These are phyloP conservation scores for Cryptophagus acutangulus DNA, from an alignment of 2,888 invertebrate species.

Conservation along the genomic window DNA sequence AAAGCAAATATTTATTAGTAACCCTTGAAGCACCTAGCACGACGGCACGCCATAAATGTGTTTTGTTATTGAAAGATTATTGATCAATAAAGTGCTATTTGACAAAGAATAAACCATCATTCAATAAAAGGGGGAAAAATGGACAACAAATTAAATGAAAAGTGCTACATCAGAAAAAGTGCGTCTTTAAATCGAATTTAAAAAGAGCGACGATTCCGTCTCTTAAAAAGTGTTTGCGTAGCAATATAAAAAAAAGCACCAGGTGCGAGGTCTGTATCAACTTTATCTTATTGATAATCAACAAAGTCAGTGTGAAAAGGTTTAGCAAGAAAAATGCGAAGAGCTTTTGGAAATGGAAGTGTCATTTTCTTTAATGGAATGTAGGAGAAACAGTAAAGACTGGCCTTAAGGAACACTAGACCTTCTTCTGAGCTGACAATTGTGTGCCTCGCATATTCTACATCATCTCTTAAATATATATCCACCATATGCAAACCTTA, in stretches of 20 bases:
- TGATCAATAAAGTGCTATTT: slow-evolving; percentile 22
- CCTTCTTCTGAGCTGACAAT: too few species aligned
- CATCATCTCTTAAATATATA: too few species aligned
- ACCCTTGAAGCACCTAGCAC: too few species aligned
- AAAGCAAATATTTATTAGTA: too few species aligned
- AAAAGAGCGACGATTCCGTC: slow-evolving; percentile 10
- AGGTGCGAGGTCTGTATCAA: slow-evolving; percentile 24
- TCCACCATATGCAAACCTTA: too few species aligned
- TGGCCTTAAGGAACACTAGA: slow-evolving; percentile 24
- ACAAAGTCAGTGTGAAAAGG: slow-evolving; percentile 28
- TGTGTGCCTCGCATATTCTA: too few species aligned
- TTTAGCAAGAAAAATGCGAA: slow-evolving; percentile 28
- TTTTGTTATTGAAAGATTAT: too few species aligned
- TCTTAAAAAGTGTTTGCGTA: slow-evolving; percentile 15
- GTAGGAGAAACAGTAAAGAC: slow-evolving; percentile 33
- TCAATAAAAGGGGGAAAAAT: slow-evolving; percentile 11
- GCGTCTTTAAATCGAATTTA: slow-evolving; percentile 15
- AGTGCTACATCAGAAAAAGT: not conserved
- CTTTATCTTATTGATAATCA: slow-evolving; percentile 36
- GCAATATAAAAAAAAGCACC: slow-evolving; percentile 11
- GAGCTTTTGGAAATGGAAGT: slow-evolving; percentile 29
- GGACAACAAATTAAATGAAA: slow-evolving; percentile 10
- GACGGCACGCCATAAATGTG: too few species aligned
- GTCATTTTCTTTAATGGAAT: slow-evolving; percentile 37
- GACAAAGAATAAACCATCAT: slow-evolving; percentile 17